phyloP scores from a whole-genome alignment of 2,113 vertebrate genomes.

The Mustela nigripes region DNA sequence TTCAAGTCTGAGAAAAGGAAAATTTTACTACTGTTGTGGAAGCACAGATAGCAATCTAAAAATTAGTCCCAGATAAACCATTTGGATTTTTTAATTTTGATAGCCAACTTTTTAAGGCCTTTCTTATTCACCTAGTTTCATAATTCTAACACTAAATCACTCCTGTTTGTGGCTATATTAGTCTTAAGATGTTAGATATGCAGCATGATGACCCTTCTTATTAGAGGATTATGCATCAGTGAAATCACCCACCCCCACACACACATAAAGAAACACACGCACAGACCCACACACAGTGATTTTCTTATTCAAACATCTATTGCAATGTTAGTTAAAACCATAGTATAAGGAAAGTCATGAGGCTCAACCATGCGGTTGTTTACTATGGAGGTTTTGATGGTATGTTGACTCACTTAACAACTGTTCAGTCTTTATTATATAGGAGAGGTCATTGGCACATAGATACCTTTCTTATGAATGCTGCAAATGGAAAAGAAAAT shows the following conservation, averaged over 20 bases:
- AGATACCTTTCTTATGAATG: not conserved
- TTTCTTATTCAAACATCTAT: not conserved
- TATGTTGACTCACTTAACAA: not conserved
- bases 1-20: not conserved
- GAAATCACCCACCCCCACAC: not conserved
- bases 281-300: not conserved
- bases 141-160: not conserved
- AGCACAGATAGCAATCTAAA: not conserved
- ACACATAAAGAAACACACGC: not conserved
- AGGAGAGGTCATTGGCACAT: not conserved
- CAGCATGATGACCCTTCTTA: not conserved
- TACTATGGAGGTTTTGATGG: not conserved
- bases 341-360: not conserved
- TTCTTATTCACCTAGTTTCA: not conserved
- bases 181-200: not conserved
- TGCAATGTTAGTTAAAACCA: not conserved
- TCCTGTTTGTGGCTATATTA: not conserved
- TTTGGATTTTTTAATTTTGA: constrained; percentile 21
- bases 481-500: constrained; percentile 44
- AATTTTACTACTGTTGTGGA: not conserved
- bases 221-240: not conserved
- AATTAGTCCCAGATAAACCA: not conserved
- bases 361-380: not conserved
- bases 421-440: not conserved
- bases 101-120: not conserved